Base-by-base conservation (phyloP, 2,113 vertebrate genomes). In the Phasianus colchicus region DNA sequence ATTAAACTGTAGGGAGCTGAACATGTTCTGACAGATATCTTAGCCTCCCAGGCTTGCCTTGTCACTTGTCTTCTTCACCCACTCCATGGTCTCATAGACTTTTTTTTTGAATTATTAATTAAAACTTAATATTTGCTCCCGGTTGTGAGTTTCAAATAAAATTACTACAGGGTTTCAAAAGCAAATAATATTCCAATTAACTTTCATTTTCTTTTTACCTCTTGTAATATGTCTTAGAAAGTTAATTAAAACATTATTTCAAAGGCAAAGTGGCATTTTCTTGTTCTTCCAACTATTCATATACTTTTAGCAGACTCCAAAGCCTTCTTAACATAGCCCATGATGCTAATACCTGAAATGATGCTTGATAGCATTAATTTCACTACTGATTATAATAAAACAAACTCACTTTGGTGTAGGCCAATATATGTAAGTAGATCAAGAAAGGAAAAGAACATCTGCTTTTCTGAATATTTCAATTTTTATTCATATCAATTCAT, bases 221-320 rank as follows among this genome's bases (percentile, higher is more conserved):
- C 69, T 88, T 83, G 38, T 88, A 64, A 87, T 71, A 76, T 66
- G 52, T 60, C 90, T 88, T 92, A 92, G 84, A 96, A 54, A 89
- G 50, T 81, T 96, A 93, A 97, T 96, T 97, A 96, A 96, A 97
- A 97, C 78, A 74, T 83, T 69, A 76, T 96, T 92, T 96, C 64
- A 85, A 92, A 96, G 55, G 54, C 55, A 69, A 95, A 89, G 83
- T 87, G 82, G 55, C 8, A 78, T 88, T 94, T 54, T 80, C 48
- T 79, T 52, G 47, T 90, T 97, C 75, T 76, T 88, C 48, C 36
- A 94, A 66, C 17, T 57, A 70, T 92, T 74, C 50, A 74, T 71
- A 81, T 94, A 69, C 67, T 96, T 96, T 97, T 90, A 96, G 93
- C 85, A 83, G 50, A 50, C 34, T 97, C 94, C 91, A 97, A 89